Evolutionary conservation across 2,113 vertebrate genomes (phyloP), one percentile per base, ranked within the genome.

Genomic region (Lagenorhynchus albirostris): DNA sequence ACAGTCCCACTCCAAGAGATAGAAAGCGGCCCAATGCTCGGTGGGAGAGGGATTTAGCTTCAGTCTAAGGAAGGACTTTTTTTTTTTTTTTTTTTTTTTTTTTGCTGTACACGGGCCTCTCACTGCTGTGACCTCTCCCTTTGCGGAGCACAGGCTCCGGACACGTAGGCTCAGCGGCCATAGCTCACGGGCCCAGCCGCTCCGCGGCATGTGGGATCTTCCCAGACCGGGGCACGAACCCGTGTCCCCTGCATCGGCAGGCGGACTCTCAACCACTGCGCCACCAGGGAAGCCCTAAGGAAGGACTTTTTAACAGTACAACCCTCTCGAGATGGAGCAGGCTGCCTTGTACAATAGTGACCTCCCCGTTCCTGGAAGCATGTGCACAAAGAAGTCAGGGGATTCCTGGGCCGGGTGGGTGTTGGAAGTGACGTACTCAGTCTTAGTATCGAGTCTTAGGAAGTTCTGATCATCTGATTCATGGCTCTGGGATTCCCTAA

Each of bases 341-440:
- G 60, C 26, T 62, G 44, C 36, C 71, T 15, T 0, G 31, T 12
- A 25, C 41, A 74, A n/a, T 2, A 55, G 5, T 3, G 25, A 83
- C 63, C 25, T 83, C 58, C 9, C 47, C 12, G 0, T 21, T 10
- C 12, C 8, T 18, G 31, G 47, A 82, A 50, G 58, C 21, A 13
- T 12, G 67, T 2, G 0, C 12, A 14, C 12, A 11, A 8, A 68
- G 36, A 50, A 0, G 6, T 12, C 77, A 9, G 55, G 80, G 41
- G 2, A 8, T 23, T 33, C 41, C 71, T 5, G 50, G 80, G 5
- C 63, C 2, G 3, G 44, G 29, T 9, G 23, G 10, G 31, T 14
- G 0, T 14, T 13, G 26, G 63, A 33, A 31, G 41, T 2, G 21
- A 38, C 7, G 20, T 21, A 21, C 7, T 73, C 0, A 5, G 31